Evolutionary conservation across 1,140 invertebrate species (phyloP).

Genomic region (Macrobrachium nipponense): DNA sequence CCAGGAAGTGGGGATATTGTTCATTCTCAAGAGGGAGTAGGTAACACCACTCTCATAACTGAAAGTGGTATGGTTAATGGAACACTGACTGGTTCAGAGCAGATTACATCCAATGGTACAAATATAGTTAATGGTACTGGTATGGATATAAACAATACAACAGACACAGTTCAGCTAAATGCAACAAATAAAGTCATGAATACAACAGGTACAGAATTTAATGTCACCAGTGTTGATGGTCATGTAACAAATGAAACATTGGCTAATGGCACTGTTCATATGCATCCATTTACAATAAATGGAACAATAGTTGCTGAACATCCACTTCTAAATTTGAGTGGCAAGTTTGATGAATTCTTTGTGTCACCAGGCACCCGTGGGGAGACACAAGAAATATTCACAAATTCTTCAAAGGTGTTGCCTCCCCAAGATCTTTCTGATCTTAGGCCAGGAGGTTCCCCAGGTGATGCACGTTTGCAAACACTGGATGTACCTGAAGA

Average conservation of each 20-base stretch:
- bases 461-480: conserved; percentile 38
- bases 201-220: background rate
- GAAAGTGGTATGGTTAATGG: background rate
- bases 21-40: too few species aligned
- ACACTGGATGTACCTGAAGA: background rate
- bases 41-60: conserved; percentile 4
- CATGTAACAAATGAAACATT: background rate
- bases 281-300: background rate
- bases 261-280: background rate
- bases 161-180: background rate
- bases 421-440: conserved; percentile 31
- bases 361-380: conserved; percentile 47
- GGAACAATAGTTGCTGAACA: background rate
- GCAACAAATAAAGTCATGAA: background rate
- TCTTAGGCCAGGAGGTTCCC: conserved; percentile 44
- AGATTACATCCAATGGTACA: background rate
- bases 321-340: background rate
- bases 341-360: conserved; percentile 10
- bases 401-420: background rate
- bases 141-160: background rate
- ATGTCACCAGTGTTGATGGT: background rate
- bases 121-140: background rate
- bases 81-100: background rate
- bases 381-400: conserved; percentile 26
- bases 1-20: too few species aligned